These are phyloP conservation scores for Brachyptera risi DNA, from an alignment of 2,888 invertebrate genomes.

Conservation along the genomic window DNA sequence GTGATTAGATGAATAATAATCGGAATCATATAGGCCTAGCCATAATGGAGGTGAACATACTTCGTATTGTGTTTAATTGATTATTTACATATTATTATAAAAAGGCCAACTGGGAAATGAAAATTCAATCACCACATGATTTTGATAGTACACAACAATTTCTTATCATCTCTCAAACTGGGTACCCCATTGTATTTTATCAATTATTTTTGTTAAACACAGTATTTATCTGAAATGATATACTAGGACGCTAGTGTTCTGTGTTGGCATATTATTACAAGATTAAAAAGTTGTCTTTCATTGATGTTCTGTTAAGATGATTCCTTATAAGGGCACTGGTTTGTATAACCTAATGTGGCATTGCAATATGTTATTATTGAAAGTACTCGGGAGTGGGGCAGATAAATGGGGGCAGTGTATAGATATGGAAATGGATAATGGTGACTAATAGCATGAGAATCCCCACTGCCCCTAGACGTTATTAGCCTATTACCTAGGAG, in stretches of 20 bases:
- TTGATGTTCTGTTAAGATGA: background rate
- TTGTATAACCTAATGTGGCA: slow-evolving; percentile 9
- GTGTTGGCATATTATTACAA: background rate
- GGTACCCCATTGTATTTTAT: too few relatives aligned
- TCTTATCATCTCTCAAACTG: too few relatives aligned
- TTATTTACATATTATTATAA: too few relatives aligned
- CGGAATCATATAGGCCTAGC: too few relatives aligned
- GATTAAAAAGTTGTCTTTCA: background rate
- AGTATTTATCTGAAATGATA: background rate
- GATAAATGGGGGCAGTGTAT: slow-evolving; percentile 10
- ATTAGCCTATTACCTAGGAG: background rate
- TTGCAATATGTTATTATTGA: slow-evolving; percentile 5
- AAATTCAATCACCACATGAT: too few relatives aligned
- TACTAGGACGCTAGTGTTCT: background rate
- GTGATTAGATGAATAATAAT: too few relatives aligned
- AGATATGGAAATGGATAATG: background rate
- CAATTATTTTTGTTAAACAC: slow-evolving; percentile 9
- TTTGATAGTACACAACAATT: too few relatives aligned
- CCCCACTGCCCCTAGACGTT: background rate
- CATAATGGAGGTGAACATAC: too few relatives aligned
- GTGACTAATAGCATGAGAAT: slow-evolving; percentile 17
- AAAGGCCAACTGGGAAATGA: too few relatives aligned
- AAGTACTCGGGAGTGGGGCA: slow-evolving; percentile 5
- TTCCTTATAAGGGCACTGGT: slow-evolving; percentile 12
- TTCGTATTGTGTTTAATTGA: too few relatives aligned